Percentiles rank a stretch among this genome's conserved stretches.
Conservation (phyloP, 2,113 vertebrate species). For the rabbit (Oryctolagus cuniculus) region DNA sequence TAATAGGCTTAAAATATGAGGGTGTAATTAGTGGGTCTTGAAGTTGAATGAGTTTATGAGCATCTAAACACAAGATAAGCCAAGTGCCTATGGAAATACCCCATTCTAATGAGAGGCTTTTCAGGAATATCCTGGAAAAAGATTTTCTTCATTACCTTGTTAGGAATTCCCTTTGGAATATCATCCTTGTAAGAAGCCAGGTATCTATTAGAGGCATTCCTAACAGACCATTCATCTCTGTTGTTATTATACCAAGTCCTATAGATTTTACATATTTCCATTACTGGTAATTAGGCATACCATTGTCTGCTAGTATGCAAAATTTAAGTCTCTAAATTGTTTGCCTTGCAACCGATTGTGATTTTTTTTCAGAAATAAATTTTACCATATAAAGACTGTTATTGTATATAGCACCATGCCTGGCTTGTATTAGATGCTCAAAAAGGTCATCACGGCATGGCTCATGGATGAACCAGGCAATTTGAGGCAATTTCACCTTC, state of each 20-base stretch:
- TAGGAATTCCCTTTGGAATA: neutral
- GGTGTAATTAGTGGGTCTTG: constrained; percentile 65
- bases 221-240: neutral
- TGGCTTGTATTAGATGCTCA: too few species aligned
- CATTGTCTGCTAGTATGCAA: neutral
- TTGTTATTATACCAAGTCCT: neutral
- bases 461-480: neutral
- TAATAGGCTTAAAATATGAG: constrained; percentile 68
- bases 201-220: too few species aligned
- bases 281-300: neutral
- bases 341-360: neutral
- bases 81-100: constrained; percentile 51
- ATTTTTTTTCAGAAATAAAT: neutral
- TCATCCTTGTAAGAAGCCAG: neutral
- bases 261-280: neutral
- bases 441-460: neutral
- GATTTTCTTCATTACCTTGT: neutral
- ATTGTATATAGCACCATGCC: rapidly evolving
- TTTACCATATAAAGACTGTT: neutral
- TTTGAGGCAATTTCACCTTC: neutral
- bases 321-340: neutral
- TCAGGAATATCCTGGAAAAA: neutral
- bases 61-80: constrained; percentile 76
- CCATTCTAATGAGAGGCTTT: constrained; percentile 36
- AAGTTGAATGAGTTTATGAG: constrained; percentile 79